Evolutionary conservation across 2,797 vertebrate species (phyloP), one percentile per base, ranked within the genome.

Genomic region (Molossus alvarezi): DNA sequence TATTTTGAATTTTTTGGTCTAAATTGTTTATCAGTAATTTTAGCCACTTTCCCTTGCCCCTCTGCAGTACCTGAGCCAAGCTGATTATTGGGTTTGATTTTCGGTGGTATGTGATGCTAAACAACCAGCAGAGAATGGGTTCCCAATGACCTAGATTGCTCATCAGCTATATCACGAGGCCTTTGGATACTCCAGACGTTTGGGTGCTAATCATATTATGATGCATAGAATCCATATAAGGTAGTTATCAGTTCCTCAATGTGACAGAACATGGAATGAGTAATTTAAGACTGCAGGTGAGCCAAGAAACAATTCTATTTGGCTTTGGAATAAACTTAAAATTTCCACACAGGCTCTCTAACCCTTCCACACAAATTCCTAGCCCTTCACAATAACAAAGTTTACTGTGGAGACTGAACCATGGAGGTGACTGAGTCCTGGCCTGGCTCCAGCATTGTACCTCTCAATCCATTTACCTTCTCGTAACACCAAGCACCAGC

Each of bases 321-420:
- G 15, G 45, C n/a, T 76, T 93, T 90, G 29, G 75, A 57, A 92
- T 11, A 41, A 84, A 88, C 65, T 89, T 71, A 89, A 92, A 93
- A 55, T 88, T 88, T 69, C 81, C 55, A 71, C 29, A n/a, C 27
- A 37, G 13, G 10, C 37, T 57, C 6, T 76, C 51, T 82, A 14
- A 84, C 82, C 33, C 33, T 33, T 33, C 33, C 33, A 33, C 33
- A 33, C 58, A 76, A 33, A 80, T 95, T 73, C 82, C n/a, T 76
- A 67, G 65, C 58, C 55, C 57, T 88, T 93, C 33, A n/a, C 48
- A 95, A 55, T 88, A 87, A 45, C 73, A 88, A 79, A 79, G 80
- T 58, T 45, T 88, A 27, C 58, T 33, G 5, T 58, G 72, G 83
- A 95, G 29, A 77, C 25, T 15, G 57, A 80, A 37, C 21, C 89